These are phyloP conservation scores for Pseudachorutes palmiensis DNA, from an alignment of 1,140 invertebrate species.

Conservation along the genomic window DNA sequence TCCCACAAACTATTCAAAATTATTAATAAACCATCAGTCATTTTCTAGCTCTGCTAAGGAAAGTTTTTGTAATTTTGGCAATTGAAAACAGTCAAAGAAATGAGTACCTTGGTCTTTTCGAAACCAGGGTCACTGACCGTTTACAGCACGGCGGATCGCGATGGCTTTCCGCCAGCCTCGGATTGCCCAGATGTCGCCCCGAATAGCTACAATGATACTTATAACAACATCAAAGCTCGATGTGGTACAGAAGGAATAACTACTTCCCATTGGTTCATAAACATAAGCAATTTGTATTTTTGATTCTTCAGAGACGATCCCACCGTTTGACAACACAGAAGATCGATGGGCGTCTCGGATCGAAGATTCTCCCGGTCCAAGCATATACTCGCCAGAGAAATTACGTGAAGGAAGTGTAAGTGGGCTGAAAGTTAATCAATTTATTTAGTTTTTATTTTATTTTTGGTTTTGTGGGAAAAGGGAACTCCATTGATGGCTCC, in stretches of 20 bases:
- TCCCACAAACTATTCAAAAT: no score
- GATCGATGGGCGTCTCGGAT: not conserved
- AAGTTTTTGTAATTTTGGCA: no score
- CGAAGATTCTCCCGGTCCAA: constrained; percentile 23
- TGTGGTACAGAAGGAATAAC: constrained; percentile 11
- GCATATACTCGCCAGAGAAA: constrained; percentile 19
- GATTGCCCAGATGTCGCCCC: constrained; percentile 23
- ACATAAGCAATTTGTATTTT: no score
- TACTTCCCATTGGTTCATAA: no score
- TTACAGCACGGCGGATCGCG: constrained; percentile 22
- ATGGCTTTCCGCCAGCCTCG: constrained; percentile 5
- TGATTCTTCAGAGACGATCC: constrained; percentile 26
- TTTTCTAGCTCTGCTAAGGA: no score
- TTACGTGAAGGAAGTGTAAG: no score
- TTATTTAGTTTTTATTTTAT: no score
- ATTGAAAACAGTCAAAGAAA: no score
- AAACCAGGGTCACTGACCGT: constrained; percentile 28
- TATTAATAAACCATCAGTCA: no score
- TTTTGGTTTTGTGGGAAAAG: no score
- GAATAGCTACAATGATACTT: constrained; percentile 20
- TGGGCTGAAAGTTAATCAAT: no score
- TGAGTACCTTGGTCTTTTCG: no score
- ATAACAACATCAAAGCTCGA: not conserved
- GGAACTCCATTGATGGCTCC: constrained; percentile 15
- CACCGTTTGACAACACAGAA: constrained; percentile 24